Conservation (phyloP, 2,113 vertebrate species). For the Malurus cyaneus region DNA sequence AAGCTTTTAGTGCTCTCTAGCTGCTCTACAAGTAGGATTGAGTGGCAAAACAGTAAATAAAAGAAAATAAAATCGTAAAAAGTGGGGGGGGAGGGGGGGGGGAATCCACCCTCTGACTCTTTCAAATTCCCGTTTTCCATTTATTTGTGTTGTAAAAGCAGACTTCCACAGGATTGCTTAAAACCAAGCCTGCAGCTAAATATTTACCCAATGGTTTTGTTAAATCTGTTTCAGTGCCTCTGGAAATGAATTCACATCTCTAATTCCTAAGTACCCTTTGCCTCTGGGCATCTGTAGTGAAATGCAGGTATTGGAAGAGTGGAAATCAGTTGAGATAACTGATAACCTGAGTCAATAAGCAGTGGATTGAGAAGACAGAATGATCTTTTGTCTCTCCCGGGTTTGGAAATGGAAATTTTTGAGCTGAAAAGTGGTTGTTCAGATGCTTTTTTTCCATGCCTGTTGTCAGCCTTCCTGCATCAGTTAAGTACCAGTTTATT, state of each 20-base stretch:
- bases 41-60: neutral
- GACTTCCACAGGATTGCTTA: neutral
- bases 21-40: neutral
- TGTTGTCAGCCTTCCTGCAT: neutral
- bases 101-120: neutral
- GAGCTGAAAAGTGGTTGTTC: neutral
- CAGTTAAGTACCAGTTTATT: neutral
- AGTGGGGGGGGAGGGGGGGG: neutral
- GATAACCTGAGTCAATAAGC: conserved; percentile 11
- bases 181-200: conserved; percentile 46
- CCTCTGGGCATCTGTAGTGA: conserved; percentile 22
- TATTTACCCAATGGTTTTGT: conserved; percentile 54
- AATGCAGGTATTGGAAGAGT: conserved; percentile 10
- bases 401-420: neutral
- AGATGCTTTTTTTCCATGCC: neutral
- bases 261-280: conserved; percentile 26
- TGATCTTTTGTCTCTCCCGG: neutral
- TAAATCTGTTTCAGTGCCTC: conserved; percentile 19
- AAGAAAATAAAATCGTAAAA: neutral
- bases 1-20: neutral
- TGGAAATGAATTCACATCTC: conserved; percentile 36
- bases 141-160: conserved; percentile 27
- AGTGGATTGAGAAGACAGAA: neutral
- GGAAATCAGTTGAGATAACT: conserved; percentile 12
- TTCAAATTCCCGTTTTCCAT: neutral